These are phyloP conservation scores for Peromyscus californicus DNA, from an alignment of 2,113 vertebrate species.

Conservation along the genomic window DNA sequence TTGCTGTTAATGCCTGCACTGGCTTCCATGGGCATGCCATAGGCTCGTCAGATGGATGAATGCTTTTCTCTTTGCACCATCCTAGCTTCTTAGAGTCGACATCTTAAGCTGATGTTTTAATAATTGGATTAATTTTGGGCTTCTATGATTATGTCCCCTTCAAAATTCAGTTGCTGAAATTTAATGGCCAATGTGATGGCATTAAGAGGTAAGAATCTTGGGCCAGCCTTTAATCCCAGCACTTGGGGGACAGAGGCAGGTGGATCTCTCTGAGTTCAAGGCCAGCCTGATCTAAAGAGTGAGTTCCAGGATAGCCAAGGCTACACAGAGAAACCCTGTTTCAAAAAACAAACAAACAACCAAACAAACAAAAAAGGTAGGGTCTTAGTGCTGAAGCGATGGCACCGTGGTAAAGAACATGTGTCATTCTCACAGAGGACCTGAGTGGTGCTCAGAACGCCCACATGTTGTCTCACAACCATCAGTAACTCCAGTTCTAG, in stretches of 20 bases:
- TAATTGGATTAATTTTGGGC: constrained; percentile 32
- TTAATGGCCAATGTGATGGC: background rate
- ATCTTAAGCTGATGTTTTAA: constrained; percentile 57
- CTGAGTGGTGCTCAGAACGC: background rate
- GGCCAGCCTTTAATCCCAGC: background rate
- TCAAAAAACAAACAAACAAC: background rate
- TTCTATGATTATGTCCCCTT: background rate
- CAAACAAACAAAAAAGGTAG: no score
- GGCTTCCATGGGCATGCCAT: background rate
- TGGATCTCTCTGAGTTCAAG: no score
- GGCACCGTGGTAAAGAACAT: background rate
- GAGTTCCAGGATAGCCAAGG: no score
- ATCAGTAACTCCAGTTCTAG: background rate
- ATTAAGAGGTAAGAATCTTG: background rate
- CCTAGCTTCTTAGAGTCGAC: constrained; percentile 39
- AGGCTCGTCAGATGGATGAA: constrained; percentile 31
- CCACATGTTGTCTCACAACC: background rate
- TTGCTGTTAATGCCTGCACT: constrained; percentile 36
- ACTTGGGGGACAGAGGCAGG: no score
- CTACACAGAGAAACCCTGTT: no score
- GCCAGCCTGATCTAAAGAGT: no score
- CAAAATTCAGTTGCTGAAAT: background rate
- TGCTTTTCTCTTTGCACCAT: constrained; percentile 22
- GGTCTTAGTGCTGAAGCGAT: background rate
- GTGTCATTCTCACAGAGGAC: no score